Evolutionary conservation across 2,888 invertebrate species (phyloP).

Genomic region (Peribatodes rhomboidaria): DNA sequence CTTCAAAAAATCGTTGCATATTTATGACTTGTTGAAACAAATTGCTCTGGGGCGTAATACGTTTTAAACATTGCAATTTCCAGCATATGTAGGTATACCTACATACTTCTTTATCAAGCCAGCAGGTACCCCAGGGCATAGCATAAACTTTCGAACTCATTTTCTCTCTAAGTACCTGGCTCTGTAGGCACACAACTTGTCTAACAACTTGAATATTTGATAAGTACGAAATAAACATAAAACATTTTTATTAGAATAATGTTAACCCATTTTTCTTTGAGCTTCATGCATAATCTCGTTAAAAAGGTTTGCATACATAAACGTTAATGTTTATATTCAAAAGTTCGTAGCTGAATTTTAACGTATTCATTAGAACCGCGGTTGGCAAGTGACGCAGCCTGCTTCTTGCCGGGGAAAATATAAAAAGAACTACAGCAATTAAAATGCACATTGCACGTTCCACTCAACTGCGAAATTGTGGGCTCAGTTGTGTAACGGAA

Average conservation of each 20-base stretch:
- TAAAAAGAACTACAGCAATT: slow-evolving; percentile 33
- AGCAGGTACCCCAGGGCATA: slow-evolving; percentile 19
- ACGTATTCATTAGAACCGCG: slow-evolving; percentile 29
- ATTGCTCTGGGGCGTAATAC: neutral
- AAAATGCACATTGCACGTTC: slow-evolving; percentile 37
- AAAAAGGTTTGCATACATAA: slow-evolving; percentile 29
- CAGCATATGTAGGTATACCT: slow-evolving; percentile 1
- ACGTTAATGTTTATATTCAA: slow-evolving; percentile 17
- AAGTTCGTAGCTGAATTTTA: slow-evolving; percentile 16
- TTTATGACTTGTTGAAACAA: neutral
- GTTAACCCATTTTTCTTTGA: slow-evolving; percentile 12
- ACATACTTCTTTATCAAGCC: slow-evolving; percentile 19
- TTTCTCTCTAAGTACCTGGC: slow-evolving; percentile 8
- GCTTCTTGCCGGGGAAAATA: slow-evolving; percentile 14
- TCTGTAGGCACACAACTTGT: slow-evolving; percentile 6
- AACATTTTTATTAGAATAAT: slow-evolving; percentile 21
- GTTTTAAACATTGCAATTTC: slow-evolving; percentile 11
- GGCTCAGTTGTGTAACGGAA: slow-evolving; percentile 35
- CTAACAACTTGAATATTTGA: slow-evolving; percentile 25
- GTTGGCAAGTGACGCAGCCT: slow-evolving; percentile 16
- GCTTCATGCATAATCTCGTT: slow-evolving; percentile 19
- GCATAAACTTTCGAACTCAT: slow-evolving; percentile 18
- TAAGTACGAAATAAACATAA: slow-evolving; percentile 10
- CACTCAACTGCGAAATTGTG: slow-evolving; percentile 35
- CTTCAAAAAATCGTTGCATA: neutral